Percentiles rank a stretch among this genome's conserved stretches.
Conservation (phyloP, 2,888 invertebrate species). For the Torymus texanus region DNA sequence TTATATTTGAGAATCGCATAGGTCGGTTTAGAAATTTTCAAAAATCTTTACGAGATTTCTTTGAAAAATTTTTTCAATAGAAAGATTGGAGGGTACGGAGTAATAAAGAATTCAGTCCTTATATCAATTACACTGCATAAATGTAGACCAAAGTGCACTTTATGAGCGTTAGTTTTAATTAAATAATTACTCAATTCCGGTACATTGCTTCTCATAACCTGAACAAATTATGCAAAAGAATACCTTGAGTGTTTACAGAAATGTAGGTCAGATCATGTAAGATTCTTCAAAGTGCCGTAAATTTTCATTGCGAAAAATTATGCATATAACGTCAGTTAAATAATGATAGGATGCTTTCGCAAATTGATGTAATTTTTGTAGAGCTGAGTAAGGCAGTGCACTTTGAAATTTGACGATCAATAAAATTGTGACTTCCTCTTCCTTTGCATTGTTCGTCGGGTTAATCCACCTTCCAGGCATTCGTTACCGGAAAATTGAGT, state of each 20-base stretch:
- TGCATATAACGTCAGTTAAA: neutral
- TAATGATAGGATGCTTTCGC: conserved; percentile 55
- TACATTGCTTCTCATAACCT: neutral
- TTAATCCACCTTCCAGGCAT: conserved; percentile 17
- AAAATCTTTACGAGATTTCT: too few species aligned
- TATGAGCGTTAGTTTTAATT: conserved; percentile 4
- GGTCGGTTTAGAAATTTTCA: too few species aligned
- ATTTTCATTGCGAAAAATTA: conserved; percentile 30
- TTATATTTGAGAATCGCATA: too few species aligned
- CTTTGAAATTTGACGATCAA: conserved; percentile 51
- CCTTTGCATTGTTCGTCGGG: conserved; percentile 43
- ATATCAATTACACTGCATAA: too few species aligned
- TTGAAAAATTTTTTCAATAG: too few species aligned
- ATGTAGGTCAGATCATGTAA: conserved; percentile 17
- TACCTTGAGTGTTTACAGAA: neutral
- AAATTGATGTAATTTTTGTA: conserved; percentile 54
- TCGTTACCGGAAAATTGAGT: conserved; percentile 20
- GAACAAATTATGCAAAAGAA: conserved; percentile 3
- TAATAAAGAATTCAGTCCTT: too few species aligned
- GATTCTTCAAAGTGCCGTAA: neutral
- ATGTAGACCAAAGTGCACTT: neutral
- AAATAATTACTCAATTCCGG: conserved; percentile 11
- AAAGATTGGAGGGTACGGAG: too few species aligned
- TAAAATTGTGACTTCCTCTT: conserved; percentile 55
- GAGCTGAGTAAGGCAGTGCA: conserved; percentile 5